Evolutionary conservation across 2,113 vertebrate species (phyloP).

Genomic region (Colinus virginianus): DNA sequence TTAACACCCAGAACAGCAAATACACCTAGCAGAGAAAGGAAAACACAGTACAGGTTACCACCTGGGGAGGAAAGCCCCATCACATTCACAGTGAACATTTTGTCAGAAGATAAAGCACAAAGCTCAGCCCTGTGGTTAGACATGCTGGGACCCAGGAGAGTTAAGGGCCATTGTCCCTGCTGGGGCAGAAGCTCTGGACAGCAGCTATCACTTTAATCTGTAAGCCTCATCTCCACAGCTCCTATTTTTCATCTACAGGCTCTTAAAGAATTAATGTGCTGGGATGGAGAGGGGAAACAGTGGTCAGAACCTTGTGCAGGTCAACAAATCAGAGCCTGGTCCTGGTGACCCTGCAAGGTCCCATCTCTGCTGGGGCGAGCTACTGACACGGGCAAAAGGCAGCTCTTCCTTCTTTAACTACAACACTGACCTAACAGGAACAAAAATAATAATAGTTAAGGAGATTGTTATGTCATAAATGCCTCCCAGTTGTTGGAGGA

Average conservation of each 20-base stretch:
- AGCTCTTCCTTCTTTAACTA: not conserved
- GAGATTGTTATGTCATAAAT: not conserved
- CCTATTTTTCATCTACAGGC: not conserved
- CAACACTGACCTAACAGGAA: not conserved
- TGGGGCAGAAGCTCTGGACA: not conserved
- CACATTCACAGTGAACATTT: not conserved
- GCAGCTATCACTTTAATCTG: not conserved
- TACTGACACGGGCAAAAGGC: fast-evolving
- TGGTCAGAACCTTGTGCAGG: not conserved
- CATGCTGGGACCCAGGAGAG: not conserved
- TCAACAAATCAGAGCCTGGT: not conserved
- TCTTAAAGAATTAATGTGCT: not conserved
- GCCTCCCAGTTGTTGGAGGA: not conserved
- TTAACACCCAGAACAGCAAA: constrained; percentile 20
- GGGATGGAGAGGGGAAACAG: not conserved
- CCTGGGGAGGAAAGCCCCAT: not conserved
- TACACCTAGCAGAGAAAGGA: not conserved
- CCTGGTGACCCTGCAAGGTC: not conserved
- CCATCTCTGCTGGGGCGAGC: not conserved
- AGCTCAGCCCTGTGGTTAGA: not conserved
- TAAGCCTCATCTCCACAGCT: not conserved
- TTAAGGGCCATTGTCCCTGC: not conserved
- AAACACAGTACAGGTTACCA: not conserved
- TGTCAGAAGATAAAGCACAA: not conserved
- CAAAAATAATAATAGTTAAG: not conserved